Conservation (phyloP, 2,797 vertebrate genomes). For the Phrynocephalus vlangalii region DNA sequence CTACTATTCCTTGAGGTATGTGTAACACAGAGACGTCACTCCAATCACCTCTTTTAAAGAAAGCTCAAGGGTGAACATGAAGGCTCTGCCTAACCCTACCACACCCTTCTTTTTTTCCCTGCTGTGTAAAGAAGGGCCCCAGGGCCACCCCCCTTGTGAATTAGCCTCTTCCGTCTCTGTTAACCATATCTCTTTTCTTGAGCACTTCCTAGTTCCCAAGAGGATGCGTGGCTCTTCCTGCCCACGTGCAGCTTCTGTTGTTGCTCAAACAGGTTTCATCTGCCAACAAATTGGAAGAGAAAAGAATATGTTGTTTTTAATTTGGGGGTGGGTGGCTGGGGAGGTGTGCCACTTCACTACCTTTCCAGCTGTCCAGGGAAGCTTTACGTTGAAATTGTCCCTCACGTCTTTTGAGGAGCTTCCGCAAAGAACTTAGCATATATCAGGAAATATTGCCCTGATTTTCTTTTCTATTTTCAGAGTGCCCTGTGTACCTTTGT, state of each 20-base stretch:
- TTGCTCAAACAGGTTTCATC: background rate
- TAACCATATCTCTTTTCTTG: background rate
- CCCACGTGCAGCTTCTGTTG: background rate
- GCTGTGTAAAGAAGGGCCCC: background rate
- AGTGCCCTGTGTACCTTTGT: background rate
- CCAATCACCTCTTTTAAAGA: background rate
- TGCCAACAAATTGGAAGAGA: background rate
- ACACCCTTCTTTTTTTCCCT: background rate
- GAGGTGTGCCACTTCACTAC: background rate
- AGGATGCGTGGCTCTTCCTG: background rate
- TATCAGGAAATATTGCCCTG: background rate
- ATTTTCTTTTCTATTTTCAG: background rate
- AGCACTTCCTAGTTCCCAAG: no score
- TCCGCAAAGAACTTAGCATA: background rate
- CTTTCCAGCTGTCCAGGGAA: background rate
- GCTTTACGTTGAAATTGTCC: background rate
- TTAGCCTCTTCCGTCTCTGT: background rate
- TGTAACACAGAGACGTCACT: background rate
- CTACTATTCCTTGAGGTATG: constrained; percentile 88
- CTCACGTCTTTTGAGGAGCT: background rate
- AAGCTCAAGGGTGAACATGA: background rate
- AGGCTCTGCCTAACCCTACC: background rate
- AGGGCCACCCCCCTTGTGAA: background rate
- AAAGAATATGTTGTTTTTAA: background rate
- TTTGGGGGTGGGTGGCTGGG: background rate